These are phyloP conservation scores for Erethizon dorsatum DNA, from an alignment of 2,797 vertebrate species.

Conservation along the genomic window DNA sequence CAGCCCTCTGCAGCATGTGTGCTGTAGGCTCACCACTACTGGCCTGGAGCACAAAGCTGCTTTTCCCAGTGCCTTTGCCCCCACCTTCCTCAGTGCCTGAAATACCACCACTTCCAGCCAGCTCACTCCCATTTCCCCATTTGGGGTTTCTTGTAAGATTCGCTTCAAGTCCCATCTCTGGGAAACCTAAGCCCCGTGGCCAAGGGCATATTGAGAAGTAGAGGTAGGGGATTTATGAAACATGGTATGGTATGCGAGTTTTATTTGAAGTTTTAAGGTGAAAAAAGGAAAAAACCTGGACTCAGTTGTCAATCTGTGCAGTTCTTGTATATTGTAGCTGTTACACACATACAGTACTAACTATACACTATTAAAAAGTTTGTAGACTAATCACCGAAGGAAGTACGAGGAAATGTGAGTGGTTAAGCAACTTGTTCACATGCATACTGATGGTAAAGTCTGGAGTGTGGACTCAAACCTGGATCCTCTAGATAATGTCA, in stretches of 20 bases:
- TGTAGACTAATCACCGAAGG: background rate
- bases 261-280: constrained; percentile 28
- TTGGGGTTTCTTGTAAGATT: background rate
- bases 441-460: constrained; percentile 4
- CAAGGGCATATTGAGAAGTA: background rate
- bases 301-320: constrained; percentile 29
- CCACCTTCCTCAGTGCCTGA: background rate
- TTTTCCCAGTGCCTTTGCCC: background rate
- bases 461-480: background rate
- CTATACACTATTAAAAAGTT: constrained; percentile 10
- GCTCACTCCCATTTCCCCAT: background rate
- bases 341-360: background rate
- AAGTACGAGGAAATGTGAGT: background rate
- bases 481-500: background rate
- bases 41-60: background rate
- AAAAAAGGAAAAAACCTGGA: background rate
- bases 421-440: constrained; percentile 25
- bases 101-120: background rate
- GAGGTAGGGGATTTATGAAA: background rate
- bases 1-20: background rate
- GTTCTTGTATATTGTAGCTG: background rate
- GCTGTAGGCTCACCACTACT: background rate
- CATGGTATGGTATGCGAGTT: background rate
- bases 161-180: background rate
- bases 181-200: background rate